Conservation (phyloP, 1,140 invertebrate genomes). For the Harlomillsia oculata region DNA sequence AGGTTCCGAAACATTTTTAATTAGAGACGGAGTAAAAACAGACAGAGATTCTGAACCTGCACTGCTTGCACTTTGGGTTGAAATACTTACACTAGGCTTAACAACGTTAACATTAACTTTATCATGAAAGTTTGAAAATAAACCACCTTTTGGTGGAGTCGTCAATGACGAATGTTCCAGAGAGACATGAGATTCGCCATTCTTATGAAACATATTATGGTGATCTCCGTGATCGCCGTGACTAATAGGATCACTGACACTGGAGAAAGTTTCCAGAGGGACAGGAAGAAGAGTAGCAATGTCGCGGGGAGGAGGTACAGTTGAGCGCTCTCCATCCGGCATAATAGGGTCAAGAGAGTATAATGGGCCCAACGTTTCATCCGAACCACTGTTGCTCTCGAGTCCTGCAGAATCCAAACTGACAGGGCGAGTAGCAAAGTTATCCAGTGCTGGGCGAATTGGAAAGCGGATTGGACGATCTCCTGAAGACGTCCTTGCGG, state of each 20-base stretch:
- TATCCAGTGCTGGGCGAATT: slow-evolving; percentile 12
- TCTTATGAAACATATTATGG: slow-evolving; percentile 25
- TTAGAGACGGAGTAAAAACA: not conserved
- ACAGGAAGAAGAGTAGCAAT: slow-evolving; percentile 34
- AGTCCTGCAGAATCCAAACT: slow-evolving; percentile 4
- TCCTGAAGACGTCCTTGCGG: not conserved
- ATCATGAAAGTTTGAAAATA: no score
- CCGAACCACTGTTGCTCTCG: slow-evolving; percentile 12
- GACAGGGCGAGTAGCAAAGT: not conserved
- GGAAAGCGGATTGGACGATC: slow-evolving; percentile 15
- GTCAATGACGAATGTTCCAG: slow-evolving; percentile 33
- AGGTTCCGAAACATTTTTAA: no score
- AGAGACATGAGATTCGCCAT: slow-evolving; percentile 31
- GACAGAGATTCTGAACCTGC: not conserved
- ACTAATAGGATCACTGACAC: slow-evolving; percentile 30
- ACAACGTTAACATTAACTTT: not conserved
- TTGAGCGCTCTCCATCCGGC: slow-evolving; percentile 29
- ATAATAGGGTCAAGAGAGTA: slow-evolving; percentile 23
- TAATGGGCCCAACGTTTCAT: slow-evolving; percentile 30
- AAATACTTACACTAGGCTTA: no score
- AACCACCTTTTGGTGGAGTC: not conserved
- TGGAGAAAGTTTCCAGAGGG: slow-evolving; percentile 35
- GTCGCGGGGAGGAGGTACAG: slow-evolving; percentile 31
- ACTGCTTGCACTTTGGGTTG: not conserved
- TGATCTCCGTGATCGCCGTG: slow-evolving; percentile 24